phyloP scores from a whole-genome alignment of 2,113 vertebrate species.

The Uria aalge region DNA sequence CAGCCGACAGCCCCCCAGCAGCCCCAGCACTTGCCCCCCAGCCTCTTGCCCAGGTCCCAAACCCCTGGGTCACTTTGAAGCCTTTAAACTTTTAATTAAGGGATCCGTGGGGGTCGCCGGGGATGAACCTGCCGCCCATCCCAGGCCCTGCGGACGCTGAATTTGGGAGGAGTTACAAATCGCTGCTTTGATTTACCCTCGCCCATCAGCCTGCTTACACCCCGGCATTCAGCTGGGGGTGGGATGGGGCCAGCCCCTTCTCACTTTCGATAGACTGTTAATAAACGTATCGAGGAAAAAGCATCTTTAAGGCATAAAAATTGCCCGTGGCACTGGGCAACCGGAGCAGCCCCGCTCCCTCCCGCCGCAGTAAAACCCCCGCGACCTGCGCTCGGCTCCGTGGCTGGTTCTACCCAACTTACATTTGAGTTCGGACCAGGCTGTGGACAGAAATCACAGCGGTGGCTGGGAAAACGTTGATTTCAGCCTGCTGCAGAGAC shows the following conservation, averaged over 20 bases:
- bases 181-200: neutral
- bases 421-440: neutral
- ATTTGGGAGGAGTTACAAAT: neutral
- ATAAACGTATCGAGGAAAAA: neutral
- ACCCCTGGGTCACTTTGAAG: neutral
- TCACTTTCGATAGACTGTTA: neutral
- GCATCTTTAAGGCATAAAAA: neutral
- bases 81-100: neutral
- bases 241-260: neutral
- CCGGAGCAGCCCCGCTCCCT: neutral
- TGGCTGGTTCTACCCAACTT: neutral
- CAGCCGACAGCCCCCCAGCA: neutral
- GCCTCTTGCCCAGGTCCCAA: neutral
- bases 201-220: neutral
- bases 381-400: rapidly evolving
- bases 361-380: neutral
- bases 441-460: neutral
- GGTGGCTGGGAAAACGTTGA: neutral
- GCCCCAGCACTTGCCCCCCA: rapidly evolving
- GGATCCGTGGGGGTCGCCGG: rapidly evolving
- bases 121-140: neutral
- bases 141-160: neutral
- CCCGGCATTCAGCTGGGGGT: rapidly evolving
- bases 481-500: neutral
- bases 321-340: rapidly evolving